These are phyloP conservation scores for Colaptes auratus DNA, from an alignment of 2,113 vertebrate species.

Conservation along the genomic window DNA sequence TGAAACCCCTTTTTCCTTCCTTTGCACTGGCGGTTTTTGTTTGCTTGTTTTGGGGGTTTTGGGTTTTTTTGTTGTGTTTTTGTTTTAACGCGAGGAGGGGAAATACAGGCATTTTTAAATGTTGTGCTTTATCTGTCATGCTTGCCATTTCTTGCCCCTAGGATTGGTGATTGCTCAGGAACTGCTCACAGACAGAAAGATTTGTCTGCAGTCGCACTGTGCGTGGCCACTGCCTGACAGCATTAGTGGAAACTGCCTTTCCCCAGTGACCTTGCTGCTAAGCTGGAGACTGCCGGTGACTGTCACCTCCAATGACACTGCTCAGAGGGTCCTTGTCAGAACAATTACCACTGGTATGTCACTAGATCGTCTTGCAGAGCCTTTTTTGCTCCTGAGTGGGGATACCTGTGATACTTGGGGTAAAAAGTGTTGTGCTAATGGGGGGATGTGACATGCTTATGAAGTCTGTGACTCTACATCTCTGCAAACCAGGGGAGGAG, in stretches of 20 bases:
- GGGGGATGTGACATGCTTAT: neutral
- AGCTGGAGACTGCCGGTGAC: slow-evolving; percentile 59
- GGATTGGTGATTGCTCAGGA: neutral
- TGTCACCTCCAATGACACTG: slow-evolving; percentile 69
- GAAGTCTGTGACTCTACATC: neutral
- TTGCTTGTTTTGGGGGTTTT: neutral
- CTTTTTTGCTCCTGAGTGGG: neutral
- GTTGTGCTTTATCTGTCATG: neutral
- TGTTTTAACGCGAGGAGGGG: neutral
- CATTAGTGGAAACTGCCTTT: slow-evolving; percentile 64
- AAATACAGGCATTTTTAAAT: neutral
- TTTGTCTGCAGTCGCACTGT: neutral
- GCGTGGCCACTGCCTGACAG: neutral
- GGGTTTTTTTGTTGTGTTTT: neutral
- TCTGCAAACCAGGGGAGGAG: neutral
- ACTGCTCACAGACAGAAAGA: neutral
- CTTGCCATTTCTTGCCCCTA: neutral
- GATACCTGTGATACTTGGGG: neutral
- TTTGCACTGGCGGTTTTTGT: neutral
- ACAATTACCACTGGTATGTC: slow-evolving; percentile 60
- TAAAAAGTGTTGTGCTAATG: neutral
- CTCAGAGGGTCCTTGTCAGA: slow-evolving; percentile 70
- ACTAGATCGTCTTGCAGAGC: neutral
- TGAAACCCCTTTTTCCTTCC: neutral
- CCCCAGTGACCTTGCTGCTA: slow-evolving; percentile 64